A percentile compares a stretch with the other conserved stretches of the same genome.
Evolutionary conservation across 2,113 vertebrate species (phyloP).

Genomic region (Perccottus glenii): DNA sequence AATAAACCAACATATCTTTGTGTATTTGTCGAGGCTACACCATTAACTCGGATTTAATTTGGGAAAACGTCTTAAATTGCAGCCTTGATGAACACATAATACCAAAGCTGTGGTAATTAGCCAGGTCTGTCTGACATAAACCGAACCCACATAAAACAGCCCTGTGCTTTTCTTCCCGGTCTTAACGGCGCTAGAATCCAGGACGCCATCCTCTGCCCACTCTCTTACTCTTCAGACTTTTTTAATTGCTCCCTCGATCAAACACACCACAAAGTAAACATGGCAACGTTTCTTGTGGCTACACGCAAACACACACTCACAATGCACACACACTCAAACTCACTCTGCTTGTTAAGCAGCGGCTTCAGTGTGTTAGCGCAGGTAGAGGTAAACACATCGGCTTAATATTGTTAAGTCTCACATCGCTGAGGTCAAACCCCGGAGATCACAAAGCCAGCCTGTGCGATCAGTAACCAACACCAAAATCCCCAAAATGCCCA

Average conservation of each 20-base stretch:
- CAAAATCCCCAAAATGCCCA: conserved; percentile 4
- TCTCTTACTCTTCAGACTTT: conserved; percentile 25
- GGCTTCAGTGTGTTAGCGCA: conserved; percentile 3
- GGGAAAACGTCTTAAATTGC: conserved; percentile 15
- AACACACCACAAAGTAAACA: conserved; percentile 28
- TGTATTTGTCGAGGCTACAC: conserved; percentile 8
- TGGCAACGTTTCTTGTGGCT: not conserved
- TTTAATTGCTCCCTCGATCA: conserved; percentile 55
- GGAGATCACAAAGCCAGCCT: conserved; percentile 24
- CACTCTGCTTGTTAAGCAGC: conserved; percentile 15
- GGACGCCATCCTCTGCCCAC: conserved; percentile 9
- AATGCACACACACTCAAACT: conserved; percentile 17
- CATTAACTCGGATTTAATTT: not conserved
- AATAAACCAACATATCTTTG: no score
- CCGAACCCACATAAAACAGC: conserved; percentile 42
- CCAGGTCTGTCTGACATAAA: conserved; percentile 36
- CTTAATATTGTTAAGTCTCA: conserved; percentile 2
- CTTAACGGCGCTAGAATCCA: conserved; percentile 29
- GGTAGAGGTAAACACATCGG: conserved; percentile 22
- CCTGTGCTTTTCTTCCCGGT: conserved; percentile 26
- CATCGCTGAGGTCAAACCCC: conserved; percentile 14
- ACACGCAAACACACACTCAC: conserved; percentile 1
- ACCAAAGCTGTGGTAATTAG: conserved; percentile 40
- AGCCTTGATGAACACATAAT: not conserved
- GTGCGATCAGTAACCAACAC: conserved; percentile 1